Evolutionary conservation across 2,797 vertebrate species (phyloP), one percentile per base, ranked within the genome.

Genomic region (Sparidentex hasta): DNA sequence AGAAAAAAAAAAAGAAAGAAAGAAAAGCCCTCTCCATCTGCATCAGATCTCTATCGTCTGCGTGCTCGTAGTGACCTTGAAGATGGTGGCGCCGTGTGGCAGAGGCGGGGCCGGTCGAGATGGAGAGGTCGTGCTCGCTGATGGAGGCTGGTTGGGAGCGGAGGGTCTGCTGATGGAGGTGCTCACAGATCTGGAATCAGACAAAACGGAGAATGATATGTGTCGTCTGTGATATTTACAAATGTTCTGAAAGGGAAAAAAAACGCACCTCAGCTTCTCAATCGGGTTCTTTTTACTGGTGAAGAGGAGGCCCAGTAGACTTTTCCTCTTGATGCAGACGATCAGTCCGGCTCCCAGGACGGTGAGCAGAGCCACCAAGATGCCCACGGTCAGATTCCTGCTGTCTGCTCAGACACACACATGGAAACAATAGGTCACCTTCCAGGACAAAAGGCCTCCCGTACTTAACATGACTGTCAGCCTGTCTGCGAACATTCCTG

Each of bases 191-290:
- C 98, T 99, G 94, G 41, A 93, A 85, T 4, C 20, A 74, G 61
- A 74, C 8, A 25, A 54, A 20, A 47, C 76, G 65, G 56, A 1
- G 72, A 8, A 71, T 3, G 61, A 4, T 46, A 64, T 7, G 68
- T 3, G 56, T 44, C 2, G 41, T 29, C 29, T 0, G 12, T 57
- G 23, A 50, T 41, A 11, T 66, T 56, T 38, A 63, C 2, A 48
- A 58, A 62, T 18, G 16, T 7, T 20, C 11, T 38, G 41, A 23
- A 33, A 8, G 27, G n/a, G 54, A 64, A 65, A 29, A 54, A n/a
- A 71, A 23, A 71, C 3, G 33, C 93, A 99, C 98, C 98, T 98
- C 78, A 98, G 93, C 93, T 99, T 99, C 90, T 98, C 97, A 1
- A 97, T 95, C 52, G 96, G 96, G 71, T 94, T 97, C 87, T 98